Conservation (phyloP, 2,113 vertebrate genomes). For the Carollia perspicillata region DNA sequence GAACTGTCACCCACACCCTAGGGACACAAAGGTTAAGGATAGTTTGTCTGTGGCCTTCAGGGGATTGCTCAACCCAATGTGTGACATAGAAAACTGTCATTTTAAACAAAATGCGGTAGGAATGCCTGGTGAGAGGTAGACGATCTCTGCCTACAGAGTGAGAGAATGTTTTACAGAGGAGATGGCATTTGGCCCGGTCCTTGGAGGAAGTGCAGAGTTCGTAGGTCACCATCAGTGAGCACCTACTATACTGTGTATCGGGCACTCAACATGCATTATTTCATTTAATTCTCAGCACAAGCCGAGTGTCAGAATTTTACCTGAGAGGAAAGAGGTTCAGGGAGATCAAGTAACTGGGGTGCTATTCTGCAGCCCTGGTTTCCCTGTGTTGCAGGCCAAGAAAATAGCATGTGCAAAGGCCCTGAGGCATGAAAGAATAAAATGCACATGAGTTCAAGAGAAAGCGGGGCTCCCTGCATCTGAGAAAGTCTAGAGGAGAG, state of each 20-base stretch:
- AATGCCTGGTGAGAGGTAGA: neutral
- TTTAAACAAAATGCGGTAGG: neutral
- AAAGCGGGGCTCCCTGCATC: neutral
- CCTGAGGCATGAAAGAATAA: neutral
- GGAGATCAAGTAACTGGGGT: neutral
- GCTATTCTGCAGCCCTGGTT: neutral
- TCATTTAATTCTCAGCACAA: neutral
- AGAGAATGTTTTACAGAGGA: neutral
- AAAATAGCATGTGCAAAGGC: neutral
- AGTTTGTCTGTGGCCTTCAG: neutral
- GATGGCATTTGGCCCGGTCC: neutral
- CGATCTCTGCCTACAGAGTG: neutral
- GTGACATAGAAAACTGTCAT: neutral
- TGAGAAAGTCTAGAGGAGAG: neutral
- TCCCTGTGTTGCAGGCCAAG: neutral
- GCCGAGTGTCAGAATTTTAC: neutral
- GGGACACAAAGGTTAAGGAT: neutral
- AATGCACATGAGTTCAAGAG: neutral
- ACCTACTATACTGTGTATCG: neutral
- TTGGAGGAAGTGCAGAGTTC: neutral
- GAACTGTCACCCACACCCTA: neutral
- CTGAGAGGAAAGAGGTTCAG: neutral
- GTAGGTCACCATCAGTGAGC: neutral
- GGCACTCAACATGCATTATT: neutral
- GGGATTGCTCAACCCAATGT: neutral